phyloP scores from a whole-genome alignment of 2,888 invertebrate genomes.

The Yponomeuta malinellus region DNA sequence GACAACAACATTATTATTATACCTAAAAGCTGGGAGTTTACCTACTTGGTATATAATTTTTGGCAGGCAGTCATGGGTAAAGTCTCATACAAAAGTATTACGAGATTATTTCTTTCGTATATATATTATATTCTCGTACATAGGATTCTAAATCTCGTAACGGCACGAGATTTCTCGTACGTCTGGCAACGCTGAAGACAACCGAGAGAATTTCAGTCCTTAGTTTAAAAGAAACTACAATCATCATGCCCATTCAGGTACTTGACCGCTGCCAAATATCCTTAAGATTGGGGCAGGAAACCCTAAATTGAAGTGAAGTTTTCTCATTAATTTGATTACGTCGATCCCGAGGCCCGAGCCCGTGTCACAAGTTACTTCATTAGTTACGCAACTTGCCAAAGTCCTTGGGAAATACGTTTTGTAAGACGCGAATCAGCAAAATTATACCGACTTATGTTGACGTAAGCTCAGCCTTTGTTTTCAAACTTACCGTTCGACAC shows the following conservation, averaged over 20 bases:
- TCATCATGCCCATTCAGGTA: slow-evolving; percentile 39
- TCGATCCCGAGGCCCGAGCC: slow-evolving; percentile 69
- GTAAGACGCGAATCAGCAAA: slow-evolving; percentile 62
- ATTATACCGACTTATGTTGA: slow-evolving; percentile 36
- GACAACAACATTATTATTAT: too few species aligned
- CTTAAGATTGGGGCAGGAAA: slow-evolving; percentile 69
- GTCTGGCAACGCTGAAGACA: background rate
- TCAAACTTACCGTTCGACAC: slow-evolving; percentile 6
- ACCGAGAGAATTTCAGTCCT: background rate
- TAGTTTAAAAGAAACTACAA: slow-evolving; percentile 28
- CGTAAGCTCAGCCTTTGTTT: background rate
- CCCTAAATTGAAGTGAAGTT: slow-evolving; percentile 73
- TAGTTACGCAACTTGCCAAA: slow-evolving; percentile 71
- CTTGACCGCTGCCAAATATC: slow-evolving; percentile 67
- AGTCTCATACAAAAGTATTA: too few species aligned
- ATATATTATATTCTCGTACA: too few species aligned
- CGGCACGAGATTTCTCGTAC: too few species aligned
- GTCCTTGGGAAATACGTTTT: slow-evolving; percentile 66
- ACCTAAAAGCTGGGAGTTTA: too few species aligned
- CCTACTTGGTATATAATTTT: too few species aligned
- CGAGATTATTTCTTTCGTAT: too few species aligned
- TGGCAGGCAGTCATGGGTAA: too few species aligned
- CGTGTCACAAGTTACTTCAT: slow-evolving; percentile 75
- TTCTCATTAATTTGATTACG: slow-evolving; percentile 76
- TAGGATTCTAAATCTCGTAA: too few species aligned